Evolutionary conservation across 2,797 vertebrate genomes (phyloP), one percentile per base, ranked within the genome.

Genomic region (Gymnocypris eckloni): DNA sequence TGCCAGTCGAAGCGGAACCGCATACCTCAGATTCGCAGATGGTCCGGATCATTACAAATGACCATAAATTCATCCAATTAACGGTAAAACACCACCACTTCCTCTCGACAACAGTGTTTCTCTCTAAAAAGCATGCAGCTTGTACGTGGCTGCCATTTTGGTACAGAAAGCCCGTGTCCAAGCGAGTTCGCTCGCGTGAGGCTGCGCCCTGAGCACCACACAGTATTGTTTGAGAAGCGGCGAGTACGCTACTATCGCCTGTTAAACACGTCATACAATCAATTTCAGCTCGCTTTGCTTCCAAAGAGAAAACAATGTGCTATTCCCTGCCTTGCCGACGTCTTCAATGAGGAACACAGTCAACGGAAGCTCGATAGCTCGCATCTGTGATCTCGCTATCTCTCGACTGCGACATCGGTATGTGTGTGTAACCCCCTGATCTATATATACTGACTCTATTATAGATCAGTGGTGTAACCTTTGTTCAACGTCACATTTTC

Each of bases 131-230:
- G 33, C 80, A 61, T 80, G 76, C 80, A 41, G 80, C 54, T 50
- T 73, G n/a, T 61, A 79, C 82, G 85, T 82, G 90, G 89, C 87
- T 91, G 90, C 90, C 89, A 89, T 90, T 88, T 90, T 89, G 84
- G 85, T 83, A 39, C 66, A 86, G 73, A 88, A 79, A 87, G 82
- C 78, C 85, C 84, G 61, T 54, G 84, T 87, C 80, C 78, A 61
- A 25, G 61, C 82, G 85, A 82, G 84, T 79, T 86, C 70, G 70
- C 39, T 76, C 61, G 45, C 86, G 6, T 70, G 54, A 79, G 79
- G 70, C 80, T 73, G 45, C 45, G 73, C 78, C 72, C 64, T 11
- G 69, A 28, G 52, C 72, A 52, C 37, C 64, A 13, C 80, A 25
- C 83, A 82, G 82, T 81, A 83, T 87, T 86, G 84, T 83, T 83